Evolutionary conservation across 1,140 invertebrate genomes (phyloP), one percentile per base, ranked within the genome.

Genomic region (Drosophila nasuta): DNA sequence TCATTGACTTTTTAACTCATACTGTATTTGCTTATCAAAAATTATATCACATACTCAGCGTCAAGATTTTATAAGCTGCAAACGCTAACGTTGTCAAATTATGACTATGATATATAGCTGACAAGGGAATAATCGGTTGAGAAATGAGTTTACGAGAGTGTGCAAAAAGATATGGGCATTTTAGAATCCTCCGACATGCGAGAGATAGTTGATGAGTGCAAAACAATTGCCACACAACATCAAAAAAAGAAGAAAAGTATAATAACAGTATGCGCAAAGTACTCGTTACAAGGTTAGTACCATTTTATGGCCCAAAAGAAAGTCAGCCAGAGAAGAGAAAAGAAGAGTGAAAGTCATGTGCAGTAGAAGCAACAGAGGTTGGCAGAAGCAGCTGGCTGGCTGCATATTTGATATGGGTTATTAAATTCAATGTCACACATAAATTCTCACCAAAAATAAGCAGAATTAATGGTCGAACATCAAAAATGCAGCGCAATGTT

Each of bases 391-490:
- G 35, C 35, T 38, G 35, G 3, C 20, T 58, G 20, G 10, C 48
- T 74, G 71, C 49, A 74, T 74, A 62, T 62, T 68, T 67, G 54
- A 67, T 59, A 28, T 20, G 54, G 46, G 46, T 33, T 74, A 69
- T 74, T 74, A 74, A 68, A 54, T 46, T 33, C 38, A 60, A 67
- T 60, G 70, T 67, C 38, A n/a, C 54, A 13, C 56, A 60, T 60
- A 54, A 38, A 60, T 69, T 74, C 35, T 54, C 58, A 38, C 38
- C 38, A 46, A 43, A 63, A 75, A 70, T 75, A 82, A 82, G 51
- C 60, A 57, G 51, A 77, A 81, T 75, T 79, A 69, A 82, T 48
- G 60, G 35, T 11, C 58, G 25, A 17, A 48, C 57, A 63, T 66
- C 69, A 33, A 49, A 48, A 66, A 78, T 69, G 75, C 62, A 75